Evolutionary conservation across 2,113 vertebrate genomes (phyloP).

Genomic region (Meleagris gallopavo): DNA sequence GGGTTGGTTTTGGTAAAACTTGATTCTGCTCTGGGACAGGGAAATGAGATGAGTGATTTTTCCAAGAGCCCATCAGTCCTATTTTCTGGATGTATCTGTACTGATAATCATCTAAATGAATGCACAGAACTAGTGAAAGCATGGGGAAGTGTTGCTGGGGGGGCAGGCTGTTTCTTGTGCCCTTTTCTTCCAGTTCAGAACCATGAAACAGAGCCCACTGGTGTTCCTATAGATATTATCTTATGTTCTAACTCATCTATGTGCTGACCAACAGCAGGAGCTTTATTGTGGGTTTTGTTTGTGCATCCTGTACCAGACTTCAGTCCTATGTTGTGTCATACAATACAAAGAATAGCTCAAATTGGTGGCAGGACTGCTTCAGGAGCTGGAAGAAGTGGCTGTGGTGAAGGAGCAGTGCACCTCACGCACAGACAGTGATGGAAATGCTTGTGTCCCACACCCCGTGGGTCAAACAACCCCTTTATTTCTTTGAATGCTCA

Average conservation of each 20-base stretch:
- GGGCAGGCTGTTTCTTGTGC: background rate
- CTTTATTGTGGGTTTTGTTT: accelerated
- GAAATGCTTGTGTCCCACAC: background rate
- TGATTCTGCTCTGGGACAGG: background rate
- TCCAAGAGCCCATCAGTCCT: background rate
- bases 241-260: accelerated
- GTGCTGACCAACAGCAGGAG: accelerated
- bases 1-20: background rate
- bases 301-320: background rate
- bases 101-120: background rate
- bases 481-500: background rate
- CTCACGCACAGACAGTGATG: background rate
- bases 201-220: accelerated
- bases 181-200: background rate
- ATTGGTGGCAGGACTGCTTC: background rate
- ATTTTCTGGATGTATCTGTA: background rate
- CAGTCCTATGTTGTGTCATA: background rate
- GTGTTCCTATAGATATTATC: accelerated
- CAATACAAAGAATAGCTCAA: background rate
- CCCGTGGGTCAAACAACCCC: background rate
- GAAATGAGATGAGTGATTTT: background rate
- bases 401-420: background rate
- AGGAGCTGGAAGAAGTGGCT: accelerated
- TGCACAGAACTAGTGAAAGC: background rate
- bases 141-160: background rate